Percentiles rank a stretch among this genome's conserved stretches.
Conservation (phyloP, 2,113 vertebrate species). For the Entelurus aequoreus region DNA sequence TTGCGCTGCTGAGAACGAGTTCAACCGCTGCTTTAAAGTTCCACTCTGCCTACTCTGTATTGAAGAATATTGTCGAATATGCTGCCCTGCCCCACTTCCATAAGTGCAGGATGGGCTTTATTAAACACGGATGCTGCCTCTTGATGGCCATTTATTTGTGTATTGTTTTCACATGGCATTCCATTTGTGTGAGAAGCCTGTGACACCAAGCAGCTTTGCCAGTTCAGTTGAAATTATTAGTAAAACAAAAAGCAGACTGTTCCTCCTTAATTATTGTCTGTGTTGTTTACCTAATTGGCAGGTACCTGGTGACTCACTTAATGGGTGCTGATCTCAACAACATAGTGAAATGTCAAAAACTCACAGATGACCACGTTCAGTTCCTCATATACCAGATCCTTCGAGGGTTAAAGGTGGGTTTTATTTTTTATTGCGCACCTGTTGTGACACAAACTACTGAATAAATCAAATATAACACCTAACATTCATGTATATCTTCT, state of each 20-base stretch:
- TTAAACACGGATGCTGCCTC: constrained; percentile 27
- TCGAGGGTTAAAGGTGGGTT: constrained; percentile 88
- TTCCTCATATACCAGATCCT: constrained; percentile 99
- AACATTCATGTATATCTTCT: constrained; percentile 14
- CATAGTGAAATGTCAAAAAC: constrained; percentile 98
- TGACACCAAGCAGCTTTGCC: constrained; percentile 23
- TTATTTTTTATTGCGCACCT: neutral
- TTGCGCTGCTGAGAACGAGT: constrained; percentile 30
- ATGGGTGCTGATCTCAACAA: constrained; percentile 99
- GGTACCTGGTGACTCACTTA: constrained; percentile 95
- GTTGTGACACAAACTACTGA: neutral
- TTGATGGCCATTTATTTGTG: constrained; percentile 38
- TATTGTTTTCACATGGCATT: constrained; percentile 38
- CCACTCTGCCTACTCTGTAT: constrained; percentile 16
- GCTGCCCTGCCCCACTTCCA: constrained; percentile 9
- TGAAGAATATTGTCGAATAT: constrained; percentile 43
- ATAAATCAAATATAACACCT: neutral
- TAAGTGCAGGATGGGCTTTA: constrained; percentile 22
- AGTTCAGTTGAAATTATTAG: constrained; percentile 14
- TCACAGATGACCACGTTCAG: constrained; percentile 97
- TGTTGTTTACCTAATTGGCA: constrained; percentile 47
- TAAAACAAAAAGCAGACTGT: neutral
- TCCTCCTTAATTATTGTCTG: neutral
- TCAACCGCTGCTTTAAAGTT: constrained; percentile 58
- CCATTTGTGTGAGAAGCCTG: constrained; percentile 28